Conservation (phyloP, 2,888 invertebrate genomes). For the Drosophila setosimentum region DNA sequence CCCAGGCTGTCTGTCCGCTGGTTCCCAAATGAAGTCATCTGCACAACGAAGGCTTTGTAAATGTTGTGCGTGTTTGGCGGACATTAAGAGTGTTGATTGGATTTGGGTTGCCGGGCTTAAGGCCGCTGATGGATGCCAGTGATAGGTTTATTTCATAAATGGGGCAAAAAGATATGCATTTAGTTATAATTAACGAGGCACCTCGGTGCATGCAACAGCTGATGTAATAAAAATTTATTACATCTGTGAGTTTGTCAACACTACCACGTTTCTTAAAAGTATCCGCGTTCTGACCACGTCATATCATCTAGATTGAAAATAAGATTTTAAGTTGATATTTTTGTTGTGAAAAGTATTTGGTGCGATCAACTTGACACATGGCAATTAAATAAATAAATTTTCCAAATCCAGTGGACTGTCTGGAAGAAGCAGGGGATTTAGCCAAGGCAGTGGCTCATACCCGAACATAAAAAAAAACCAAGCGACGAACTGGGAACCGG, state of each 20-base stretch:
- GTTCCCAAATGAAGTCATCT: conserved; percentile 70
- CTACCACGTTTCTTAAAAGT: background rate
- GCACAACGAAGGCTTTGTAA: conserved; percentile 25
- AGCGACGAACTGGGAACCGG: background rate
- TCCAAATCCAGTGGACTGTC: background rate
- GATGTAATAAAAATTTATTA: background rate
- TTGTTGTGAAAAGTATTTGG: background rate
- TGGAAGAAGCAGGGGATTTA: background rate
- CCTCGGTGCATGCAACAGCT: background rate
- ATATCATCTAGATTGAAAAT: background rate
- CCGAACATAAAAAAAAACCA: background rate
- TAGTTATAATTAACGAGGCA: conserved; percentile 2
- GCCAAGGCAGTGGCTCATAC: too few relatives aligned
- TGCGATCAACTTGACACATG: background rate
- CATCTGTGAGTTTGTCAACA: too few relatives aligned
- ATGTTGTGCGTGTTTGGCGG: conserved; percentile 53
- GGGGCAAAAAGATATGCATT: conserved; percentile 13
- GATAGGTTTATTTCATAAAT: conserved; percentile 6
- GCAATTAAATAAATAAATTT: background rate
- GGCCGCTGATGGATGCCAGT: conserved; percentile 26
- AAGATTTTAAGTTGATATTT: background rate
- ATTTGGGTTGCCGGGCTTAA: conserved; percentile 29
- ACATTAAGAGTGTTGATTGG: conserved; percentile 68
- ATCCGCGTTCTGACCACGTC: background rate
- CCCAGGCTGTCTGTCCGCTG: conserved; percentile 52